A percentile compares a stretch with the other conserved stretches of the same genome.
phyloP scores from a whole-genome alignment of 2,888 invertebrate genomes.

The Nemapogon koenigi region DNA sequence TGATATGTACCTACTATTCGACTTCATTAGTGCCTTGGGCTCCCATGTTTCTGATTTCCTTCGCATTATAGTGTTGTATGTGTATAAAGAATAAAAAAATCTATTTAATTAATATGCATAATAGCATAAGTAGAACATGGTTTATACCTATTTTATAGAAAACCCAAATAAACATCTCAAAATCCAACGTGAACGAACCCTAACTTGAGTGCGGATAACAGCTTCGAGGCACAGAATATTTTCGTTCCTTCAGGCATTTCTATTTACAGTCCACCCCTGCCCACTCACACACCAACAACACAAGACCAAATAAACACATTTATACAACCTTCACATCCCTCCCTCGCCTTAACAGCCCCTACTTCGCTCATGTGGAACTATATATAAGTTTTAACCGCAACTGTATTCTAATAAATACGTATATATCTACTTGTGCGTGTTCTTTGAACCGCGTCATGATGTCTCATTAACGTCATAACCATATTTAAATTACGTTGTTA shows the following conservation, averaged over 20 bases:
- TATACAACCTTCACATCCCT: too few relatives aligned
- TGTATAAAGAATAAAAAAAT: too few relatives aligned
- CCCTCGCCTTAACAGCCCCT: not conserved
- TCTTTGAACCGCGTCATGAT: slow-evolving; percentile 3
- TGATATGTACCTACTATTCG: too few relatives aligned
- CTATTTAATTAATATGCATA: too few relatives aligned
- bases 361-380: not conserved
- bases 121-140: too few relatives aligned
- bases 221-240: not conserved
- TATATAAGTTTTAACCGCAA: not conserved
- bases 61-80: too few relatives aligned
- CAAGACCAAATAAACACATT: not conserved
- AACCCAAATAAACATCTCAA: too few relatives aligned
- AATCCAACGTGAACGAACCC: too few relatives aligned
- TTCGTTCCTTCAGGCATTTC: slow-evolving; percentile 8
- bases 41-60: too few relatives aligned
- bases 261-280: slow-evolving; percentile 6
- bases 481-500: not conserved
- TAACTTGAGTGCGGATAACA: too few relatives aligned
- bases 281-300: not conserved
- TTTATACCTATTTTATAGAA: too few relatives aligned
- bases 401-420: not conserved
- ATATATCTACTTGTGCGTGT: not conserved
- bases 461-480: slow-evolving; percentile 4
- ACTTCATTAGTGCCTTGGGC: too few relatives aligned